These are phyloP conservation scores for Lasioglossum zephyrum DNA, from an alignment of 2,888 invertebrate genomes.

Conservation along the genomic window DNA sequence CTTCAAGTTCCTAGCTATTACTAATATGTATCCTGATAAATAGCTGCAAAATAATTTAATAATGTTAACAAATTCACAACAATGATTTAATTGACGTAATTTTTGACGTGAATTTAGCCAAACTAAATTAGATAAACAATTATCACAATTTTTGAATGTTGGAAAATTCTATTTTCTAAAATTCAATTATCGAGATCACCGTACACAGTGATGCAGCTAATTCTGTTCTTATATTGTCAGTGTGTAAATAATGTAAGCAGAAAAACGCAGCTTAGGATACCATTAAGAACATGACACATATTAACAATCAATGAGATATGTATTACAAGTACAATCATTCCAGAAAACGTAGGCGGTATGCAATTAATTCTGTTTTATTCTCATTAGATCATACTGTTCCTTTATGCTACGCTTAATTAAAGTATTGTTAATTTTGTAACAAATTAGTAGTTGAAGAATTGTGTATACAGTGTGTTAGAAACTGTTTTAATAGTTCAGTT, in stretches of 20 bases:
- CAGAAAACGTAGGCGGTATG: conserved; percentile 15
- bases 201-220: conserved; percentile 59
- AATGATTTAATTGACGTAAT: conserved; percentile 60
- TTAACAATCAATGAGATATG: conserved; percentile 56
- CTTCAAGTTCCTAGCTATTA: conserved; percentile 81
- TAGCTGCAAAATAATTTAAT: conserved; percentile 68
- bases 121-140: conserved; percentile 47
- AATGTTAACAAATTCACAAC: conserved; percentile 58
- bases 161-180: conserved; percentile 52
- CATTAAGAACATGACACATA: conserved; percentile 29
- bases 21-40: conserved; percentile 71
- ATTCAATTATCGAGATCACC: conserved; percentile 52
- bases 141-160: conserved; percentile 43
- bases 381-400: conserved; percentile 17
- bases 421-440: conserved; percentile 24
- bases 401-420: conserved; percentile 16
- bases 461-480: neutral
- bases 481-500: neutral
- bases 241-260: conserved; percentile 46
- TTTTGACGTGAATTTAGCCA: conserved; percentile 48
- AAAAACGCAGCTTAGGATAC: conserved; percentile 57
- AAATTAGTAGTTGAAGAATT: conserved; percentile 14
- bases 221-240: conserved; percentile 46
- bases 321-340: conserved; percentile 44
- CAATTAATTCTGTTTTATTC: conserved; percentile 20